Evolutionary conservation across 2,888 invertebrate genomes (phyloP).

Genomic region (Epinotia bilunana): DNA sequence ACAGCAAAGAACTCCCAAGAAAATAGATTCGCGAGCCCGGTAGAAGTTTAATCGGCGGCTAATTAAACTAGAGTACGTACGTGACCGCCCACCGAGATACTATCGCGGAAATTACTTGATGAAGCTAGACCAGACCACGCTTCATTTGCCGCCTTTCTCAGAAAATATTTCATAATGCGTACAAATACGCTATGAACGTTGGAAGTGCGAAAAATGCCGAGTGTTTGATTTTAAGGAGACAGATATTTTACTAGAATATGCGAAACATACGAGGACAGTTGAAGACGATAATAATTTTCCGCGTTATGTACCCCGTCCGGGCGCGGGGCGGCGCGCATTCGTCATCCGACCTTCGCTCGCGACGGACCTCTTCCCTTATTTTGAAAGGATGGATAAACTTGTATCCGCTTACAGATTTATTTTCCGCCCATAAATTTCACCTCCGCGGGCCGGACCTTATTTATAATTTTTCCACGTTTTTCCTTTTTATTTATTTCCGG

Average conservation of each 20-base stretch:
- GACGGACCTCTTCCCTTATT: constrained; percentile 68
- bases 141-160: constrained; percentile 24
- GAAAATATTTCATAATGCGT: constrained; percentile 13
- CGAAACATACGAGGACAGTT: constrained; percentile 71
- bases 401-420: constrained; percentile 75
- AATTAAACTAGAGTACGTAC: constrained; percentile 70
- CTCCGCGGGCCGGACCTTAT: constrained; percentile 42
- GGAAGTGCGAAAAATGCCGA: constrained; percentile 10
- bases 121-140: constrained; percentile 31
- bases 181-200: constrained; percentile 3
- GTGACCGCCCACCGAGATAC: constrained; percentile 60
- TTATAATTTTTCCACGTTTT: constrained; percentile 49
- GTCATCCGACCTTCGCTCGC: constrained; percentile 70
- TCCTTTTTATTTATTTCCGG: constrained; percentile 38
- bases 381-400: constrained; percentile 73
- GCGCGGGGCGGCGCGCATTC: constrained; percentile 71
- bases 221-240: constrained; percentile 15
- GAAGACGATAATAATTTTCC: constrained; percentile 81
- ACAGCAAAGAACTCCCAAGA: constrained; percentile 55
- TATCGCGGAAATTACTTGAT: constrained; percentile 48
- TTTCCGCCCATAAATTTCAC: constrained; percentile 67
- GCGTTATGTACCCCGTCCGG: constrained; percentile 79
- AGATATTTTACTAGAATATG: constrained; percentile 47
- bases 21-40: constrained; percentile 56
- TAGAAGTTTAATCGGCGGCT: constrained; percentile 70